Conservation (phyloP, 2,888 invertebrate species). For the Notodonta dromedarius region DNA sequence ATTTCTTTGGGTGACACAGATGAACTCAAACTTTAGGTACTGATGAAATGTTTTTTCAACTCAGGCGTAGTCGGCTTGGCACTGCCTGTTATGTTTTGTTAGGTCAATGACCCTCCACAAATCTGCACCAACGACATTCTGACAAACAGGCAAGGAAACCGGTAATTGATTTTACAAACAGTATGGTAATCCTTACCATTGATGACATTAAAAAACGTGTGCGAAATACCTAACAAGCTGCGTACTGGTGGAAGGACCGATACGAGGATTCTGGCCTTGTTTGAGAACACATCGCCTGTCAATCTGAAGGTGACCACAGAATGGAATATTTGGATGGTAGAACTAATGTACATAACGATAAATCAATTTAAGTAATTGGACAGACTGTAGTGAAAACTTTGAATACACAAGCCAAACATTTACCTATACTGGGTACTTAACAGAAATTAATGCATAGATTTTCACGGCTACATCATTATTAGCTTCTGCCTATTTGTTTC, state of each 20-base stretch:
- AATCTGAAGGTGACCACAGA: constrained; percentile 22
- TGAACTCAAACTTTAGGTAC: background rate
- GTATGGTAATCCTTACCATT: constrained; percentile 11
- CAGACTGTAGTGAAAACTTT: too few relatives aligned
- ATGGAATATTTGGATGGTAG: constrained; percentile 21
- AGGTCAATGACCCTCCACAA: constrained; percentile 22
- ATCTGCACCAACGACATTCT: constrained; percentile 10
- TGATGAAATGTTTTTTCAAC: too few relatives aligned
- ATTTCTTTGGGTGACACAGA: too few relatives aligned
- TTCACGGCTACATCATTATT: too few relatives aligned
- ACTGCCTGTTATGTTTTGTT: background rate
- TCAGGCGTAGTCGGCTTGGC: background rate
- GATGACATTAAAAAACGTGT: constrained; percentile 27
- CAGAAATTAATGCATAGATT: too few relatives aligned
- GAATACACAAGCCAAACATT: too few relatives aligned
- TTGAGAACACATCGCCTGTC: constrained; percentile 21
- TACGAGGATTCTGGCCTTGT: constrained; percentile 24
- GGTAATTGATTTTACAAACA: constrained; percentile 17
- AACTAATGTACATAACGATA: constrained; percentile 16
- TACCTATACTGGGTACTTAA: too few relatives aligned
- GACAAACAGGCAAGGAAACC: constrained; percentile 21
- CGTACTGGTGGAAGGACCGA: constrained; percentile 16
- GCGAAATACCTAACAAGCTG: constrained; percentile 15
- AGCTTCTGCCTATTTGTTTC: too few relatives aligned
- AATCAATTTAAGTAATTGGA: constrained; percentile 8